Evolutionary conservation across 2,113 vertebrate genomes (phyloP).

Genomic region (Chionis minor): DNA sequence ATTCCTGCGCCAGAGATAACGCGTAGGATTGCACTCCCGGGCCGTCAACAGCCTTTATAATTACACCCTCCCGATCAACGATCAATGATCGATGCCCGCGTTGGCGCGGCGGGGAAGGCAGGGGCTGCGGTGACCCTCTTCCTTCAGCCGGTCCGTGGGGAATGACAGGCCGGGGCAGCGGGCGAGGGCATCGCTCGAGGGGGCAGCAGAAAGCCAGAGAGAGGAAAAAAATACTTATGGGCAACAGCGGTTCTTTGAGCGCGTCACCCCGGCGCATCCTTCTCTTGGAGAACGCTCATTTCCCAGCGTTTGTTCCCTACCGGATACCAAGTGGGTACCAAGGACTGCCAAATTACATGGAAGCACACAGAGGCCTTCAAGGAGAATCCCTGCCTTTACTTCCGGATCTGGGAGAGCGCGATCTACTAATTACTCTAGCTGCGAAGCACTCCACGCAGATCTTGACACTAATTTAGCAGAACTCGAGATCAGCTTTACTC

Average conservation of each 20-base stretch:
- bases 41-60: not conserved
- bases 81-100: no score
- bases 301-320: not conserved
- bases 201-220: not conserved
- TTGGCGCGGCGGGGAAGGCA: not conserved
- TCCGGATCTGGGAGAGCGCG: not conserved
- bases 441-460: accelerated
- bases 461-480: accelerated
- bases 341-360: not conserved
- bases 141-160: not conserved
- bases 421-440: accelerated
- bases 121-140: not conserved
- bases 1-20: not conserved
- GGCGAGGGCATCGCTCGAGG: not conserved
- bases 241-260: not conserved
- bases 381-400: not conserved
- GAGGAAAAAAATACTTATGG: not conserved
- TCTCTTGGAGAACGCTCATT: accelerated
- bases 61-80: not conserved
- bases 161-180: not conserved
- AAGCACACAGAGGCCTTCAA: accelerated
- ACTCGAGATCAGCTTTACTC: not conserved
- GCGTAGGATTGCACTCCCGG: not conserved
- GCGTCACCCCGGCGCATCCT: not conserved
- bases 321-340: not conserved